Conservation (phyloP, 2,797 vertebrate genomes). For the Darevskia mixta region DNA sequence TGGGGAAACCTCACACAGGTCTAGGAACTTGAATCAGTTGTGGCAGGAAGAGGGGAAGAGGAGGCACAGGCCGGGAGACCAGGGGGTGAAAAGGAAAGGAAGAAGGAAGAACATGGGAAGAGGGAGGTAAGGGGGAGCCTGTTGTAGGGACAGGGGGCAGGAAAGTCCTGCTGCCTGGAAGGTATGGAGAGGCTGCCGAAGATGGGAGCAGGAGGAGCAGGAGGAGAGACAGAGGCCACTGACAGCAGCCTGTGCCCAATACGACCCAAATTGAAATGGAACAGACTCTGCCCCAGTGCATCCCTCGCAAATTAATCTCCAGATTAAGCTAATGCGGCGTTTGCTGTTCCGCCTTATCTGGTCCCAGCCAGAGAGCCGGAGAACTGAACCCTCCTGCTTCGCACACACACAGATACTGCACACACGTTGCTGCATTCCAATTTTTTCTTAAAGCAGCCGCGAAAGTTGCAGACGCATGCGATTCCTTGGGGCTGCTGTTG, state of each 20-base stretch:
- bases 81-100: neutral
- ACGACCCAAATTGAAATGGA: slow-evolving; percentile 17
- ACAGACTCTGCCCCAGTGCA: neutral
- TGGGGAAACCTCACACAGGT: neutral
- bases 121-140: neutral
- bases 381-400: slow-evolving; percentile 34
- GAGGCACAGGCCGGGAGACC: neutral
- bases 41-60: too few species aligned
- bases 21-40: neutral
- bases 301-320: slow-evolving; percentile 9
- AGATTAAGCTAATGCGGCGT: slow-evolving; percentile 16
- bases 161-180: neutral
- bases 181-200: neutral
- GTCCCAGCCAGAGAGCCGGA: neutral
- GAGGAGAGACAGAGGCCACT: neutral
- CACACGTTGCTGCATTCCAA: neutral
- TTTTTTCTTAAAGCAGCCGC: neutral
- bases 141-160: neutral
- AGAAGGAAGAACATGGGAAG: neutral
- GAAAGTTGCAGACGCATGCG: too few species aligned
- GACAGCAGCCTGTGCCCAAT: neutral
- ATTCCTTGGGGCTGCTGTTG: neutral
- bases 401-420: neutral
- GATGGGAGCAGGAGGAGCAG: neutral
- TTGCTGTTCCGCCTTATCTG: neutral